Evolutionary conservation across 2,888 invertebrate genomes (phyloP).

Genomic region (Pteria penguin): DNA sequence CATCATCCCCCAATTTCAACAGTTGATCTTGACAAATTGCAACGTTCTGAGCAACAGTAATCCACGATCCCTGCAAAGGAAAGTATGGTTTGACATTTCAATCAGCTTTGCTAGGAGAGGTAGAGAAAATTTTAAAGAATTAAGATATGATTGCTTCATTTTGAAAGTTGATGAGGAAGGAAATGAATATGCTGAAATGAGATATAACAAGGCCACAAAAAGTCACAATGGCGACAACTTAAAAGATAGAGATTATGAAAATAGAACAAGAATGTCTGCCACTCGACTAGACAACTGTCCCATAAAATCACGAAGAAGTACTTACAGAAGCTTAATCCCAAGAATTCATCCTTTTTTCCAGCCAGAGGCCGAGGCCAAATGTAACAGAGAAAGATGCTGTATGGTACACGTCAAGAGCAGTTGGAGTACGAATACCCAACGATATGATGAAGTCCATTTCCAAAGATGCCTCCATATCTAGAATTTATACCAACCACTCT

Average conservation of each 20-base stretch:
- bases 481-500: no score
- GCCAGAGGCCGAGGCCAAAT: no score
- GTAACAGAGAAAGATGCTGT: no score
- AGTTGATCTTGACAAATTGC: slow-evolving; percentile 4
- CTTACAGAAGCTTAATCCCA: no score
- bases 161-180: slow-evolving; percentile 27
- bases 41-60: slow-evolving; percentile 1
- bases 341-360: no score
- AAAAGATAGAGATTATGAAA: slow-evolving; percentile 12
- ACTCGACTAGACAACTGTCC: slow-evolving; percentile 19
- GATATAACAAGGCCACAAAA: slow-evolving; percentile 30
- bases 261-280: slow-evolving; percentile 30
- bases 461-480: no score
- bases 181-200: slow-evolving; percentile 23
- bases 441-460: no score
- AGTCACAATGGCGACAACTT: slow-evolving; percentile 20
- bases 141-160: slow-evolving; percentile 19
- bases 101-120: slow-evolving; percentile 32
- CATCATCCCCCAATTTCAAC: slow-evolving; percentile 13
- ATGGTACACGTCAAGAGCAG: no score
- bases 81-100: slow-evolving; percentile 38
- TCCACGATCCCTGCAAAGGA: slow-evolving; percentile 22
- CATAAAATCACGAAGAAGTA: slow-evolving; percentile 2
- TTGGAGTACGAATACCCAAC: no score
- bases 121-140: slow-evolving; percentile 23